phyloP scores from a whole-genome alignment of 2,797 vertebrate species.

The Passerculus sandwichensis region DNA sequence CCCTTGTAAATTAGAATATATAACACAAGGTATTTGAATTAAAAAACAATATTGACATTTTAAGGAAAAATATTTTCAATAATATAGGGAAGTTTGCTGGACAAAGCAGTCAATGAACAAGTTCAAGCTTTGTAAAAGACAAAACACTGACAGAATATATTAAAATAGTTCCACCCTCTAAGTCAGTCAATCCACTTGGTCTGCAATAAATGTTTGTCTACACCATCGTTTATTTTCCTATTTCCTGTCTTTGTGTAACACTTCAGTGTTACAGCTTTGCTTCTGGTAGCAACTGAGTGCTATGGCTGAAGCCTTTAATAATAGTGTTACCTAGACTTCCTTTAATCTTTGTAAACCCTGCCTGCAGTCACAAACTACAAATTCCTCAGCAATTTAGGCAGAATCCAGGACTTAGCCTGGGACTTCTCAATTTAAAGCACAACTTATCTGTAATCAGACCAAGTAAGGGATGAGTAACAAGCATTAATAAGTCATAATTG shows the following conservation, averaged over 20 bases:
- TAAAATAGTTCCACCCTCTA: background rate
- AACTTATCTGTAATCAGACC: background rate
- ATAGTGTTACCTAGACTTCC: background rate
- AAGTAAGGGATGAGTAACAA: background rate
- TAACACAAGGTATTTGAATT: background rate
- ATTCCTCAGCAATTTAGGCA: background rate
- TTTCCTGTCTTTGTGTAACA: background rate
- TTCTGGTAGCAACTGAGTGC: background rate
- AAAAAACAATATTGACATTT: background rate
- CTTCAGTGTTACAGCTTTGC: background rate
- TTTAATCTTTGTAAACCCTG: background rate
- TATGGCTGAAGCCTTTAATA: background rate
- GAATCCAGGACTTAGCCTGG: background rate
- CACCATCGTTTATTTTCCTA: background rate
- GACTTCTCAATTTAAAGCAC: background rate
- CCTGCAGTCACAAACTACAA: background rate
- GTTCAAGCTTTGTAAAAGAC: background rate
- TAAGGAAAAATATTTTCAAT: background rate
- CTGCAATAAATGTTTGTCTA: background rate
- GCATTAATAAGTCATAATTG: background rate
- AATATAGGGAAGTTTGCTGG: background rate
- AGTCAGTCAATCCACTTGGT: background rate
- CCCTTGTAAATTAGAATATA: background rate
- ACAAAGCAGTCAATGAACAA: background rate
- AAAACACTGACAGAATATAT: background rate